These are phyloP conservation scores for Turdus rufiventris DNA, from an alignment of 2,113 vertebrate genomes.

Conservation along the genomic window DNA sequence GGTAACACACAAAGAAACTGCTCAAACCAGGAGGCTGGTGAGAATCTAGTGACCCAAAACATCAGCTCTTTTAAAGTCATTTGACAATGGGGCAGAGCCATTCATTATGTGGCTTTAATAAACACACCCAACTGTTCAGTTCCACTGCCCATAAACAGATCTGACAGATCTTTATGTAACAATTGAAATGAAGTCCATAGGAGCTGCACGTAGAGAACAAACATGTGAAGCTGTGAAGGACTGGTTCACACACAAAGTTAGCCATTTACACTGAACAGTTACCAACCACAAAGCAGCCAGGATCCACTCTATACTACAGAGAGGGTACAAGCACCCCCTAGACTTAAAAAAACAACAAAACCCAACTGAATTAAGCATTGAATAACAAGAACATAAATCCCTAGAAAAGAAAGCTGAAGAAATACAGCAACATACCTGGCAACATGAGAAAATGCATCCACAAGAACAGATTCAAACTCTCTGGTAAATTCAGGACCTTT, in stretches of 20 bases:
- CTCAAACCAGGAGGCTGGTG: neutral
- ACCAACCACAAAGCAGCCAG: neutral
- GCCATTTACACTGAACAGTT: neutral
- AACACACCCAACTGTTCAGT: neutral
- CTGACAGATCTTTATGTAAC: neutral
- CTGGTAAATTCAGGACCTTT: slow-evolving; percentile 97
- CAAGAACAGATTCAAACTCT: slow-evolving; percentile 93
- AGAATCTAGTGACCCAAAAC: neutral
- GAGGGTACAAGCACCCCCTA: rapidly evolving
- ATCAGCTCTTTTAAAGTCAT: neutral
- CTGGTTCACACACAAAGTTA: neutral
- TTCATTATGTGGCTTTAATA: neutral
- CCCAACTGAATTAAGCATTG: neutral
- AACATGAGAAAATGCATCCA: slow-evolving; percentile 96
- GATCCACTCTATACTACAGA: neutral
- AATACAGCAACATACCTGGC: slow-evolving; percentile 81
- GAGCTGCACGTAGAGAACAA: neutral
- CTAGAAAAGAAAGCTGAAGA: neutral
- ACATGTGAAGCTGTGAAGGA: neutral
- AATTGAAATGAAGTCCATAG: neutral
- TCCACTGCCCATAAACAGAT: neutral
- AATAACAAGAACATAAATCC: neutral
- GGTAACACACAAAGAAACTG: neutral
- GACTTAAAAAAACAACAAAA: neutral
- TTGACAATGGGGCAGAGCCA: neutral